These are phyloP conservation scores for Melanaphis sacchari DNA, from an alignment of 1,140 invertebrate species.

Conservation along the genomic window DNA sequence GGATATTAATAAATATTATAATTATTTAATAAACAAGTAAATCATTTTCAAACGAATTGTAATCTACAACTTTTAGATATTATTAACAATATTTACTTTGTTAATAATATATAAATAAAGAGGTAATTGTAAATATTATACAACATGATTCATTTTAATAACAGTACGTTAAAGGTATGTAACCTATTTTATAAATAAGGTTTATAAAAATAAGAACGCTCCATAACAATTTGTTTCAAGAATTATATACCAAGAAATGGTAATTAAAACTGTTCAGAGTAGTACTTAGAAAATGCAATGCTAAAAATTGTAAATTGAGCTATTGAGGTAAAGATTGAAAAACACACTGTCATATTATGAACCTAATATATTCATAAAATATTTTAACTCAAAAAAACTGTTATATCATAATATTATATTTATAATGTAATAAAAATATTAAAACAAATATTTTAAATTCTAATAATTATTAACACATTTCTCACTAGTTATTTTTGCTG, in stretches of 20 bases:
- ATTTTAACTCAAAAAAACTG: background rate
- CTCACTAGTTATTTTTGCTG: no score
- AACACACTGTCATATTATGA: background rate
- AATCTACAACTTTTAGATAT: no score
- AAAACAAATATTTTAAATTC: background rate
- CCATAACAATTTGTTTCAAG: background rate
- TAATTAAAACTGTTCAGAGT: background rate
- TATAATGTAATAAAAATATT: background rate
- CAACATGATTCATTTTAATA: background rate
- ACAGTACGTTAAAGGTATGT: background rate
- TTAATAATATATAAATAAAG: background rate
- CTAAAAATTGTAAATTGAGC: no score
- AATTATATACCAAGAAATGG: background rate
- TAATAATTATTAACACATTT: background rate
- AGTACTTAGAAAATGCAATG: background rate
- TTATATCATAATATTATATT: background rate
- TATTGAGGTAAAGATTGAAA: no score
- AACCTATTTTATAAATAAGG: background rate
- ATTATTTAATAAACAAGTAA: background rate
- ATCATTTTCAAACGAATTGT: background rate
- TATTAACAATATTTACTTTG: background rate
- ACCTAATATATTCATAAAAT: background rate
- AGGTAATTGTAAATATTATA: background rate
- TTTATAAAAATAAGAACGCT: background rate
- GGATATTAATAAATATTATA: background rate